A percentile compares a stretch with the other conserved stretches of the same genome.
Conservation (phyloP, 2,888 invertebrate genomes). For the Nephrotoma flavescens region DNA sequence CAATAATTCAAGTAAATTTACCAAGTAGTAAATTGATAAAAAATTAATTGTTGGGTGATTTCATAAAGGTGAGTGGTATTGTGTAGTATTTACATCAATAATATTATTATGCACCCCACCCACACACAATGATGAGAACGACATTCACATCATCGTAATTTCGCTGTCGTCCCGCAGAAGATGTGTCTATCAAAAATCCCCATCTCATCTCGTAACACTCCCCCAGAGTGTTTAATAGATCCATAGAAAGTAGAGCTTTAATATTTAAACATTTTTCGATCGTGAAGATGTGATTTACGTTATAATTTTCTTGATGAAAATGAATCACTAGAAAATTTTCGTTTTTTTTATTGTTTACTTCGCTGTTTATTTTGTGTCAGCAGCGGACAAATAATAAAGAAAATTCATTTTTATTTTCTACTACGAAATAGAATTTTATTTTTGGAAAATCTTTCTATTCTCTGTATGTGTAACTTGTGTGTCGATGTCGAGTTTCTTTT, state of each 20-base stretch:
- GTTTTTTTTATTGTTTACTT: neutral
- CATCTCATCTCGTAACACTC: neutral
- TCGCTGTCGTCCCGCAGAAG: neutral
- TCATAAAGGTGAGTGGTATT: neutral
- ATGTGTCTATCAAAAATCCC: neutral
- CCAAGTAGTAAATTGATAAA: neutral
- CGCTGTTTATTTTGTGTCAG: neutral
- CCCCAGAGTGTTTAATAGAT: neutral
- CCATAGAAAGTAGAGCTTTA: no score
- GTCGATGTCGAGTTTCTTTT: neutral
- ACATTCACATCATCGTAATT: neutral
- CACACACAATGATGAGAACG: neutral
- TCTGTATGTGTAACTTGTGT: neutral
- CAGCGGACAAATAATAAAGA: neutral
- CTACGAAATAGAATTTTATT: neutral
- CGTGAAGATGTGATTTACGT: neutral
- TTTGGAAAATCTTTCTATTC: neutral
- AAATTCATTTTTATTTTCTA: neutral
- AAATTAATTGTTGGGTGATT: neutral
- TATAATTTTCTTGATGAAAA: neutral
- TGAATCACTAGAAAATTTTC: neutral
- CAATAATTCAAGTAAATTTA: neutral
- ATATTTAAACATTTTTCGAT: neutral
- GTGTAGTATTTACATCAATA: neutral
- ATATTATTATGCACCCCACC: neutral